Evolutionary conservation across 2,113 vertebrate species (phyloP).

Genomic region (Prinia subflava): DNA sequence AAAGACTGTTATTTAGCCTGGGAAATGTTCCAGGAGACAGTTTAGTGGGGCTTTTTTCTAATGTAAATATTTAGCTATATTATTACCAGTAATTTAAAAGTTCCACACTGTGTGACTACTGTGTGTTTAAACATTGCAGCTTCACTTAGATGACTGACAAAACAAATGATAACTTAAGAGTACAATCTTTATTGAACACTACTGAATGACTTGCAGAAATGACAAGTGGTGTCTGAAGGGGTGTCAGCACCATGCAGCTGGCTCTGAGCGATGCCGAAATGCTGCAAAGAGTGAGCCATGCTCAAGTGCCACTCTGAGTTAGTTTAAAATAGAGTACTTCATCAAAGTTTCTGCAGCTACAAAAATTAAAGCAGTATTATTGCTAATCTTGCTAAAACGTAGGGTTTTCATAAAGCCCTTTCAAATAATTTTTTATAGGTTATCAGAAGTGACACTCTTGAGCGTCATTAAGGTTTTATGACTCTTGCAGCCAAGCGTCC

Average conservation of each 20-base stretch:
- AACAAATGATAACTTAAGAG: constrained; percentile 41
- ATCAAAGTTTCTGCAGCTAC: neutral
- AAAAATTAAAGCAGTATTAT: neutral
- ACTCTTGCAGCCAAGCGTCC: neutral
- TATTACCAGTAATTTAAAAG: constrained; percentile 49
- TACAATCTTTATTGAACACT: constrained; percentile 13
- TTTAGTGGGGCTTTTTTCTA: neutral
- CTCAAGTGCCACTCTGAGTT: neutral
- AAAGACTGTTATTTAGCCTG: constrained; percentile 33
- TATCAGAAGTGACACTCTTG: neutral
- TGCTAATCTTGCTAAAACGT: neutral
- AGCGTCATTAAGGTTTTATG: neutral
- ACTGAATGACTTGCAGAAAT: constrained; percentile 13
- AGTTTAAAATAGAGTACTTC: neutral
- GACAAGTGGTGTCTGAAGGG: constrained; percentile 10
- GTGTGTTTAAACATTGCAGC: constrained; percentile 20
- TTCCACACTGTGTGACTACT: neutral
- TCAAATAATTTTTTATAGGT: neutral
- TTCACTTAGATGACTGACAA: constrained; percentile 50
- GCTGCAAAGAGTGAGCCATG: neutral
- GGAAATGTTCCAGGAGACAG: constrained; percentile 63
- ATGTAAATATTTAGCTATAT: constrained; percentile 67
- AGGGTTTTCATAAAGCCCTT: neutral
- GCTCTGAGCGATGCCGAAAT: neutral
- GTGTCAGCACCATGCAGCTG: neutral